Conservation (phyloP, 2,797 vertebrate genomes). For the Xerus rutilus region DNA sequence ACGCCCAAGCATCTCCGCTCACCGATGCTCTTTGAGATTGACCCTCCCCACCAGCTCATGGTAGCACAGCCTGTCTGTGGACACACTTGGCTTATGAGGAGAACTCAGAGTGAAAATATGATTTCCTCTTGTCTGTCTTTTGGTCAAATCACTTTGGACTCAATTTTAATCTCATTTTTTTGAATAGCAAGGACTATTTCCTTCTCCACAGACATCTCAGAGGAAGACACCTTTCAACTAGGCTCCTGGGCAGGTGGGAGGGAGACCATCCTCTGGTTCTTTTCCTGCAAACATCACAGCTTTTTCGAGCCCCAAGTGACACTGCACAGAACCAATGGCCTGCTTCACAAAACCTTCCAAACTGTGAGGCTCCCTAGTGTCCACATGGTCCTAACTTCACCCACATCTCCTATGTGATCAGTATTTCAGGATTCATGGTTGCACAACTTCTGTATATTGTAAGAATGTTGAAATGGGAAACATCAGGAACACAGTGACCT, state of each 20-base stretch:
- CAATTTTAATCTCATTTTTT: neutral
- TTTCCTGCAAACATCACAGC: neutral
- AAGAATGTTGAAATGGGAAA: neutral
- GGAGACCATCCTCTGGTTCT: fast-evolving
- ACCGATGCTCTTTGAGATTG: neutral
- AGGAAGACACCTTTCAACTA: neutral
- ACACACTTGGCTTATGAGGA: neutral
- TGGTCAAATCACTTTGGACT: neutral
- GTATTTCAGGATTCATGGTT: neutral
- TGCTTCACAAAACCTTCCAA: neutral
- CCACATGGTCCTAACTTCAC: fast-evolving
- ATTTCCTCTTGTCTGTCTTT: neutral
- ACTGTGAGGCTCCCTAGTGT: no score
- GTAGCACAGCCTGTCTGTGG: neutral
- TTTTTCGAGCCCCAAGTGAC: fast-evolving
- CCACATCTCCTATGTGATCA: neutral
- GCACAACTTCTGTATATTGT: no score
- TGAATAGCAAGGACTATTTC: neutral
- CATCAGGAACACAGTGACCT: neutral
- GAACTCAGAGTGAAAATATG: neutral
- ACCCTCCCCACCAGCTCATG: neutral
- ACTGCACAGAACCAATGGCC: neutral
- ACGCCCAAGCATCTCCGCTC: neutral
- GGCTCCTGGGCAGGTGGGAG: neutral
- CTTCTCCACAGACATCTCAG: neutral